These are phyloP conservation scores for Cephus sareptanus DNA, from an alignment of 2,888 invertebrate species.

Conservation along the genomic window DNA sequence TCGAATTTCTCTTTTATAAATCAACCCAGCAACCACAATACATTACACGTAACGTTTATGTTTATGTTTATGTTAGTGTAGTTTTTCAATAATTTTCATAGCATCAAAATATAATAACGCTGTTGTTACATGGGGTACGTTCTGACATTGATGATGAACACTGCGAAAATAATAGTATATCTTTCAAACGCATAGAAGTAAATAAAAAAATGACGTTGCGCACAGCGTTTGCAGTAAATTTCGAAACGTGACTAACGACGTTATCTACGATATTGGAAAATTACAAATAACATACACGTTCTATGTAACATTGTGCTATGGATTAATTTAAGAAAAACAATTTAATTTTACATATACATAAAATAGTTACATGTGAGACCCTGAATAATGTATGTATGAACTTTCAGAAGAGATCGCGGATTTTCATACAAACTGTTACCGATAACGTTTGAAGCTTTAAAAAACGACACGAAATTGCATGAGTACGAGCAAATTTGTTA, in stretches of 20 bases:
- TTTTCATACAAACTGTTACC: constrained; percentile 72
- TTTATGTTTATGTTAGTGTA: too few relatives aligned
- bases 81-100: too few relatives aligned
- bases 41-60: too few relatives aligned
- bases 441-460: constrained; percentile 32
- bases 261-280: neutral
- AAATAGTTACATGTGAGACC: neutral
- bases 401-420: constrained; percentile 76
- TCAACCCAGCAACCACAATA: neutral
- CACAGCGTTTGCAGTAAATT: too few relatives aligned
- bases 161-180: too few relatives aligned
- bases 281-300: neutral
- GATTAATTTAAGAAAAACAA: neutral
- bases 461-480: constrained; percentile 59
- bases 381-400: neutral
- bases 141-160: too few relatives aligned
- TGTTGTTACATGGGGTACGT: too few relatives aligned
- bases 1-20: neutral
- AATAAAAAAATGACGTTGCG: too few relatives aligned
- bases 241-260: too few relatives aligned
- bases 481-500: constrained; percentile 75
- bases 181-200: too few relatives aligned
- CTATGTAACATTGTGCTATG: neutral
- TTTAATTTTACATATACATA: neutral
- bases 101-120: too few relatives aligned